Percentiles rank a stretch among this genome's conserved stretches.
These are phyloP conservation scores for Psococerastis gibbosa DNA, from an alignment of 2,888 invertebrate genomes.

Conservation along the genomic window DNA sequence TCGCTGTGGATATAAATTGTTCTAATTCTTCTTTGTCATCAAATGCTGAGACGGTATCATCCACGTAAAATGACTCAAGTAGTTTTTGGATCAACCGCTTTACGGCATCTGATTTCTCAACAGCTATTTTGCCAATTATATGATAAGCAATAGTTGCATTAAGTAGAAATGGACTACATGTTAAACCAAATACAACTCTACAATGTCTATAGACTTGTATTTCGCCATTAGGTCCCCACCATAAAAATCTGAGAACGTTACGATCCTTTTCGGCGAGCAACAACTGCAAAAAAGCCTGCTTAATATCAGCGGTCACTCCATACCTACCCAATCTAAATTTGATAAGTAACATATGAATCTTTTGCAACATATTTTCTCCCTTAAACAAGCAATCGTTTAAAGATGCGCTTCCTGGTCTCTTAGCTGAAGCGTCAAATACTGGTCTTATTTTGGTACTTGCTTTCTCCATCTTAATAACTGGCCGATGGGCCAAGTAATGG, in stretches of 20 bases:
- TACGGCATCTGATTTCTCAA: not conserved
- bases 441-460: conserved; percentile 16
- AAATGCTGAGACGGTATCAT: conserved; percentile 12
- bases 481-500: no score
- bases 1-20: conserved; percentile 9
- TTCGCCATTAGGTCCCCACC: conserved; percentile 14
- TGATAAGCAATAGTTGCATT: conserved; percentile 12
- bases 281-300: conserved; percentile 22
- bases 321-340: not conserved
- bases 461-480: no score
- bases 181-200: conserved; percentile 13
- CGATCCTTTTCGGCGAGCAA: conserved; percentile 17
- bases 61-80: conserved; percentile 12
- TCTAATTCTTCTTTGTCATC: conserved; percentile 1
- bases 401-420: conserved; percentile 11
- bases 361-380: conserved; percentile 14
- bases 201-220: conserved; percentile 11
- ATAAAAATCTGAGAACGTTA: conserved; percentile 19
- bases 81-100: not conserved
- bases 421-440: conserved; percentile 17
- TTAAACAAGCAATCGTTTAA: conserved; percentile 18
- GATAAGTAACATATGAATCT: conserved; percentile 1
- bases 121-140: not conserved
- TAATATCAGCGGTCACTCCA: conserved; percentile 15
- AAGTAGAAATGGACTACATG: conserved; percentile 13